phyloP scores from a whole-genome alignment of 2,888 invertebrate genomes.

The Caenorhabditis sinica region DNA sequence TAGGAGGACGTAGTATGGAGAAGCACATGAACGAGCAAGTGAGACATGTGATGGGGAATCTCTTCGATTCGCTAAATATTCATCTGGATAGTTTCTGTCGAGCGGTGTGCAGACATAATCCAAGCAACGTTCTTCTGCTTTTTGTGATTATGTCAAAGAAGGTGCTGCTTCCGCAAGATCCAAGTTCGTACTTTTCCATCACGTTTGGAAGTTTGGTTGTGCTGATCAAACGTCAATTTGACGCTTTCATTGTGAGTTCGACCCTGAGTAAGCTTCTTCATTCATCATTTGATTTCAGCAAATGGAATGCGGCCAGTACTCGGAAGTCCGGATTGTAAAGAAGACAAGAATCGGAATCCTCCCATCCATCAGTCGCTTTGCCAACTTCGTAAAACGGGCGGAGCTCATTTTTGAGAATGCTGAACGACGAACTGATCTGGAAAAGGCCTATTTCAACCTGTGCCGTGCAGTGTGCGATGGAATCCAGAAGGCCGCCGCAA shows the following conservation, averaged over 20 bases:
- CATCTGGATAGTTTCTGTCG: conserved; percentile 92
- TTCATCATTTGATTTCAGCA: conserved; percentile 62
- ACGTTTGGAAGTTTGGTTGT: conserved; percentile 91
- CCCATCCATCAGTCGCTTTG: conserved; percentile 76
- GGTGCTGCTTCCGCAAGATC: conserved; percentile 88
- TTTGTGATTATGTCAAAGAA: conserved; percentile 94
- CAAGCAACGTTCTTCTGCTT: conserved; percentile 93
- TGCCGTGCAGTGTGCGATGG: conserved; percentile 89
- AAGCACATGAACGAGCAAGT: conserved; percentile 85
- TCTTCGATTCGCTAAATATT: conserved; percentile 92
- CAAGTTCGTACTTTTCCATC: conserved; percentile 92
- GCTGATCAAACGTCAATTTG: conserved; percentile 93
- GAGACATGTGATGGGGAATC: conserved; percentile 89
- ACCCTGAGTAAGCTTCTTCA: too few relatives aligned
- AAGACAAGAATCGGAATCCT: conserved; percentile 79
- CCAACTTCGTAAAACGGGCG: conserved; percentile 89
- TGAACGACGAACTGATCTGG: conserved; percentile 92
- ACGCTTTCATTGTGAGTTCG: conserved; percentile 90
- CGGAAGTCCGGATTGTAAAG: conserved; percentile 76
- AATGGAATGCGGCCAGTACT: conserved; percentile 68
- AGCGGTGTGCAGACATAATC: conserved; percentile 87
- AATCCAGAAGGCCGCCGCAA: conserved; percentile 89
- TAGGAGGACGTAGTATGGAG: conserved; percentile 74
- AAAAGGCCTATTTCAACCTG: conserved; percentile 88
- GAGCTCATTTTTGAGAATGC: conserved; percentile 93